Evolutionary conservation across 2,888 invertebrate species (phyloP).

Genomic region (Microctonus aethiopoides): DNA sequence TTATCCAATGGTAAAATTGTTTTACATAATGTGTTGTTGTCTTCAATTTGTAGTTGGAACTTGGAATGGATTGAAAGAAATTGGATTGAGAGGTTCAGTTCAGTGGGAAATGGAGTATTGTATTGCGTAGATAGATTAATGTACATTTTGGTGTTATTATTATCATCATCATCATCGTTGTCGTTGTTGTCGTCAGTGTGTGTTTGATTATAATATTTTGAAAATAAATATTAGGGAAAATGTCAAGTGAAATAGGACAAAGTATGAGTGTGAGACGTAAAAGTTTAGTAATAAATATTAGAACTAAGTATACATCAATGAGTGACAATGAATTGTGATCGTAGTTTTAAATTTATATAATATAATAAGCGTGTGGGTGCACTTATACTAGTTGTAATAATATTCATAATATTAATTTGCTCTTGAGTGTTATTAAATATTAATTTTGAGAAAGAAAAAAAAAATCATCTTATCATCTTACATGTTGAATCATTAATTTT

Average conservation of each 20-base stretch:
- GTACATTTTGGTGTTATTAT: background rate
- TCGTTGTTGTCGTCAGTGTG: no score
- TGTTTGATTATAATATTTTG: background rate
- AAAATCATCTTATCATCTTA: no score
- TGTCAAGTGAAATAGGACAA: slow-evolving; percentile 3
- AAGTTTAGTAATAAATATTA: slow-evolving; percentile 48
- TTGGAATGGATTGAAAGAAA: no score
- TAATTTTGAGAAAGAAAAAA: background rate
- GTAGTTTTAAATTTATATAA: slow-evolving; percentile 31
- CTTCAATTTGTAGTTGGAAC: no score
- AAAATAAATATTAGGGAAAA: slow-evolving; percentile 11
- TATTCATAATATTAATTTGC: background rate
- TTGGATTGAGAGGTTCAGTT: background rate
- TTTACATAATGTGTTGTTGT: background rate
- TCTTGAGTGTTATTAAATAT: background rate
- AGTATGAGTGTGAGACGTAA: slow-evolving; percentile 45
- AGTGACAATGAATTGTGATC: slow-evolving; percentile 63
- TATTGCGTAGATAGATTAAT: background rate
- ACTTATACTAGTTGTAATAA: background rate
- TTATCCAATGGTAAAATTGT: background rate
- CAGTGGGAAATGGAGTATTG: slow-evolving; percentile 19
- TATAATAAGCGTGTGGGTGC: background rate
- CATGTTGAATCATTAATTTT: no score
- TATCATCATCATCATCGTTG: background rate
- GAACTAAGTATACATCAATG: slow-evolving; percentile 60